Conservation (phyloP, 2,797 vertebrate genomes). For the Acrossocheilus wenchowensis region DNA sequence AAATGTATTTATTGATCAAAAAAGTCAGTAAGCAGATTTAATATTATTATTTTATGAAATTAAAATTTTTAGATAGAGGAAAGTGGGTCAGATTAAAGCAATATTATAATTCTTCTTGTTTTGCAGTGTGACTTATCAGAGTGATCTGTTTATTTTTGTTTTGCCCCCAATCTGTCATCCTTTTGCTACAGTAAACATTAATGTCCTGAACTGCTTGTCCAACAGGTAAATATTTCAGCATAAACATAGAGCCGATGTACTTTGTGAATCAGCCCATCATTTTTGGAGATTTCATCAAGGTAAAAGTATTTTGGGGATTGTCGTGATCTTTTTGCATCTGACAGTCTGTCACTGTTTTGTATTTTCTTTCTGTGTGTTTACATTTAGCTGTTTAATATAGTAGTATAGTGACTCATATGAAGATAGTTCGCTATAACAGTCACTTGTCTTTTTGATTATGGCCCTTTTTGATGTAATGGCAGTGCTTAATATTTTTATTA, state of each 20-base stretch:
- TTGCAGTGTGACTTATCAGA: slow-evolving; percentile 13
- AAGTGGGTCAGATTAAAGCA: not conserved
- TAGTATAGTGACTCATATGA: not conserved
- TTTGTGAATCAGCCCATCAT: slow-evolving; percentile 83
- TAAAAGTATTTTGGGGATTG: slow-evolving; percentile 52
- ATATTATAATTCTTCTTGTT: not conserved
- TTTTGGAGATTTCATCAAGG: slow-evolving; percentile 89
- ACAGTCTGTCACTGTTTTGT: not conserved
- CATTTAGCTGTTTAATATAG: not conserved
- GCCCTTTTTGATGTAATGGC: not conserved
- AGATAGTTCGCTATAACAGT: not conserved
- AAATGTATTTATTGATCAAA: not conserved
- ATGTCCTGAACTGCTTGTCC: slow-evolving; percentile 49
- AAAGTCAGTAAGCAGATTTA: not conserved
- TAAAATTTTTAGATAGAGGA: not conserved
- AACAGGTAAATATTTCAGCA: slow-evolving; percentile 84
- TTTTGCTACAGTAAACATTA: slow-evolving; percentile 7
- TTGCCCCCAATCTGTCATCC: slow-evolving; percentile 27
- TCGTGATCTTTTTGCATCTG: not conserved
- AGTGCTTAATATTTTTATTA: not conserved
- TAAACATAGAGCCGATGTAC: slow-evolving; percentile 78
- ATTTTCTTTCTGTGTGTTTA: not conserved
- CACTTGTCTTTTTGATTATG: not conserved
- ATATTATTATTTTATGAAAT: not conserved
- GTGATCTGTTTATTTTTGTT: slow-evolving; percentile 15